Evolutionary conservation across 2,797 vertebrate species (phyloP).

Genomic region (Glossophaga mutica): DNA sequence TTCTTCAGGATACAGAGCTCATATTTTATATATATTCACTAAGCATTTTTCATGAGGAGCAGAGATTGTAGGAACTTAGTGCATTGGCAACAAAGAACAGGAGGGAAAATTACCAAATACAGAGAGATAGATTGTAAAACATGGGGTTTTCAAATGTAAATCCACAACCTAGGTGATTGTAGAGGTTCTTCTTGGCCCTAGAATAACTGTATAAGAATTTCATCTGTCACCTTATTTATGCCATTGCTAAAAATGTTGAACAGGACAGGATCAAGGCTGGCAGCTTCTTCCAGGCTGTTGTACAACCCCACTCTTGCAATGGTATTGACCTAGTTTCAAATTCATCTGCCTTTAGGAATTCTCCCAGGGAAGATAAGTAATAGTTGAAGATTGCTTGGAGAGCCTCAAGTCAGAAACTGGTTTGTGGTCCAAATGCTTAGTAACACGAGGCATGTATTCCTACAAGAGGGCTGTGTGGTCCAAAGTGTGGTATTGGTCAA

Average conservation of each 20-base stretch:
- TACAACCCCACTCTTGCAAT: neutral
- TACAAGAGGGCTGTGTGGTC: constrained; percentile 1
- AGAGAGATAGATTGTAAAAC: constrained; percentile 29
- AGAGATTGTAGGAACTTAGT: neutral
- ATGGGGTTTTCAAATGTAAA: constrained; percentile 41
- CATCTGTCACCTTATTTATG: neutral
- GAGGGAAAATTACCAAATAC: constrained; percentile 37
- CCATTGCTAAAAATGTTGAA: neutral
- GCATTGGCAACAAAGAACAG: neutral
- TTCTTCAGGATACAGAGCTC: neutral
- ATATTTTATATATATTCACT: neutral
- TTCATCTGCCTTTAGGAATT: constrained; percentile 25
- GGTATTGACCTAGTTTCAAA: neutral
- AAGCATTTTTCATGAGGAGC: constrained; percentile 4
- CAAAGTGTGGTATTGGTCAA: constrained; percentile 53
- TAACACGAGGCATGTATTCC: constrained; percentile 6
- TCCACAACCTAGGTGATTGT: neutral
- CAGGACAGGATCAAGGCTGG: neutral
- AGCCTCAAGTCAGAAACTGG: constrained; percentile 10
- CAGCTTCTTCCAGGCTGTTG: neutral
- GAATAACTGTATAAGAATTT: constrained; percentile 9
- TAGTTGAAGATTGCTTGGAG: constrained; percentile 33
- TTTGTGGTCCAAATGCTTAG: constrained; percentile 39
- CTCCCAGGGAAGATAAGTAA: neutral
- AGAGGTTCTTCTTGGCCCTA: neutral